phyloP scores from a whole-genome alignment of 2,113 vertebrate species.

The Clarias magur region DNA sequence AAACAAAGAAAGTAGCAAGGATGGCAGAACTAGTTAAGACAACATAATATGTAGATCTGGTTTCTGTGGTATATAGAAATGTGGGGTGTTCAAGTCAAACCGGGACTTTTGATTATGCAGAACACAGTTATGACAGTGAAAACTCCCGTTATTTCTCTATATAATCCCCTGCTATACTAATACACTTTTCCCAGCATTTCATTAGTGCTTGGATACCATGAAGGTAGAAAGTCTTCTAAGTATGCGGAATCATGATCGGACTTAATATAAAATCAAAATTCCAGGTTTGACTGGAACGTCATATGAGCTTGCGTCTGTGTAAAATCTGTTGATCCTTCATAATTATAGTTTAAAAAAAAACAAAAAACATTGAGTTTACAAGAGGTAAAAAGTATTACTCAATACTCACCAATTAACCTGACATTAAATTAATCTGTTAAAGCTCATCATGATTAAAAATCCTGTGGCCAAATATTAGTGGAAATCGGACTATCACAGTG shows the following conservation, averaged over 20 bases:
- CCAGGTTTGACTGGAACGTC: too few relatives aligned
- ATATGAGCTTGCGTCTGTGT: background rate
- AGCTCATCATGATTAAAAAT: background rate
- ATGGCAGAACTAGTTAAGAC: background rate
- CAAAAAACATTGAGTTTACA: background rate
- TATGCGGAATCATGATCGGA: too few relatives aligned
- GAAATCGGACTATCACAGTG: background rate
- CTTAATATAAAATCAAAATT: too few relatives aligned
- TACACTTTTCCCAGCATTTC: too few relatives aligned
- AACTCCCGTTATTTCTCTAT: too few relatives aligned
- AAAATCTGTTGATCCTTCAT: background rate
- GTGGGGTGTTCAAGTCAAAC: too few relatives aligned
- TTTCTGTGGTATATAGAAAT: background rate
- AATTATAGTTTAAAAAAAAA: background rate
- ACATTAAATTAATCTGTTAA: background rate
- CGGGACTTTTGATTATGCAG: too few relatives aligned
- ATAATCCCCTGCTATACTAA: too few relatives aligned
- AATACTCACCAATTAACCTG: background rate
- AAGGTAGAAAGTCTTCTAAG: too few relatives aligned
- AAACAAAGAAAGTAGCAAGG: background rate
- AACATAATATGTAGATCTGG: background rate
- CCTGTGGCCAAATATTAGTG: background rate
- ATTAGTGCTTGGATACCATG: too few relatives aligned
- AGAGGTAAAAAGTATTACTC: background rate
- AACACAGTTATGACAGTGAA: too few relatives aligned